phyloP scores from a whole-genome alignment of 1,140 invertebrate species.

The Aphelenchoides avenae region DNA sequence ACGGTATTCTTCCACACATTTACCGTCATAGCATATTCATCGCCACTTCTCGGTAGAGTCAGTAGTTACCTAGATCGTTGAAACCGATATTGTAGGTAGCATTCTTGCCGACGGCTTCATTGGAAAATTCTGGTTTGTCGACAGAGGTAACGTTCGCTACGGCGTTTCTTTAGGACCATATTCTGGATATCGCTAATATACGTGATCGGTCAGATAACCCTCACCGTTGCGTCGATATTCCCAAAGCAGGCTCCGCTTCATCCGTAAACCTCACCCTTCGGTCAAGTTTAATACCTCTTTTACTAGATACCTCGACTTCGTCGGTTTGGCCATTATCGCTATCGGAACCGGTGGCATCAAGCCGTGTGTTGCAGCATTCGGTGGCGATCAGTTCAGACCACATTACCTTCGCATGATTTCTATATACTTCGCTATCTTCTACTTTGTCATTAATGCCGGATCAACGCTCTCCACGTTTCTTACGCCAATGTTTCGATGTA shows the following conservation, averaged over 20 bases:
- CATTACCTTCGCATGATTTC: conserved; percentile 65
- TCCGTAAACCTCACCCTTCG: too few relatives aligned
- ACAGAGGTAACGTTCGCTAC: too few relatives aligned
- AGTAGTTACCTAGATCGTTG: too few relatives aligned
- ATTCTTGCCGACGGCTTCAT: conserved; percentile 25
- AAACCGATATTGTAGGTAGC: conserved; percentile 76
- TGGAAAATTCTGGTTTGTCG: conserved; percentile 72
- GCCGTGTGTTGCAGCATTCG: conserved; percentile 90
- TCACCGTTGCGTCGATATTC: conserved; percentile 72
- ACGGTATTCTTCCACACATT: too few relatives aligned
- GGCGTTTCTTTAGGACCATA: conserved; percentile 60
- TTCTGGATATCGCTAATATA: conserved; percentile 68
- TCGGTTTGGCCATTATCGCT: background rate
- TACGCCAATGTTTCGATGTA: conserved; percentile 77
- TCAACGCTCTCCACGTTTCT: conserved; percentile 82
- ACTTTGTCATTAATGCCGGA: conserved; percentile 86
- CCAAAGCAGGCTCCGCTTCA: too few relatives aligned
- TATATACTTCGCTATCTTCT: conserved; percentile 90
- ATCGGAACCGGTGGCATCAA: conserved; percentile 79
- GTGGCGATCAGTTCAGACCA: conserved; percentile 88
- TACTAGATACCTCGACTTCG: background rate
- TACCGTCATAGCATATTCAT: too few relatives aligned
- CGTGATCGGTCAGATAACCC: conserved; percentile 74
- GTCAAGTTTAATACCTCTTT: too few relatives aligned
- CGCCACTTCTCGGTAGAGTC: too few relatives aligned